These are phyloP conservation scores for Luperina testacea DNA, from an alignment of 2,888 invertebrate genomes.

Conservation along the genomic window DNA sequence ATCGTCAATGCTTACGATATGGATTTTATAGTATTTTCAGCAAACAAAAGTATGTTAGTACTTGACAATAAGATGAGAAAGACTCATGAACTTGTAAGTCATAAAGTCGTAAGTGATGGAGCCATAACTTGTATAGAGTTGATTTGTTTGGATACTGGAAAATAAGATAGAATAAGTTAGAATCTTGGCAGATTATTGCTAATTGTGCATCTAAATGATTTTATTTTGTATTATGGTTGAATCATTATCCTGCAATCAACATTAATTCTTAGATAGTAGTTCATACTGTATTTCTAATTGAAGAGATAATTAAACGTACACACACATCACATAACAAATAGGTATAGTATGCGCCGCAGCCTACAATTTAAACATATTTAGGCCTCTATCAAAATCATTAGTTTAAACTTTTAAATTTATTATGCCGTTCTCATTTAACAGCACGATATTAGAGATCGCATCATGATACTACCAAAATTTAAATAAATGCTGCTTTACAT, in stretches of 20 bases:
- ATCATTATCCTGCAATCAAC: not conserved
- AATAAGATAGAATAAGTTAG: not conserved
- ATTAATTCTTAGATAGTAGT: not conserved
- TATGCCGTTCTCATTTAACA: not conserved
- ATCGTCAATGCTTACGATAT: slow-evolving; percentile 26
- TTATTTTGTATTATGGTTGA: not conserved
- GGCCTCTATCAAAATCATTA: not conserved
- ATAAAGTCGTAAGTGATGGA: not conserved
- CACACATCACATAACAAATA: too few species aligned
- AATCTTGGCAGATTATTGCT: slow-evolving; percentile 3
- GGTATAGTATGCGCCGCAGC: not conserved
- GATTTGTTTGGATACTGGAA: slow-evolving; percentile 11
- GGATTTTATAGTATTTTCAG: slow-evolving; percentile 18
- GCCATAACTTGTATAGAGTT: not conserved
- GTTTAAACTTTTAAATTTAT: not conserved
- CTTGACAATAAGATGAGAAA: not conserved
- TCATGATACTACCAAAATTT: not conserved
- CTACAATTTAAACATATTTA: not conserved
- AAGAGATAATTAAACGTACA: not conserved
- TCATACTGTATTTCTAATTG: not conserved
- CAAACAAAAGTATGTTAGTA: not conserved
- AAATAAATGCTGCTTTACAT: slow-evolving; percentile 11
- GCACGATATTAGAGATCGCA: not conserved
- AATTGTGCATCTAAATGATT: not conserved
- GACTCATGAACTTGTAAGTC: not conserved